Evolutionary conservation across 2,888 invertebrate genomes (phyloP).

Genomic region (Tiliacea aurago): DNA sequence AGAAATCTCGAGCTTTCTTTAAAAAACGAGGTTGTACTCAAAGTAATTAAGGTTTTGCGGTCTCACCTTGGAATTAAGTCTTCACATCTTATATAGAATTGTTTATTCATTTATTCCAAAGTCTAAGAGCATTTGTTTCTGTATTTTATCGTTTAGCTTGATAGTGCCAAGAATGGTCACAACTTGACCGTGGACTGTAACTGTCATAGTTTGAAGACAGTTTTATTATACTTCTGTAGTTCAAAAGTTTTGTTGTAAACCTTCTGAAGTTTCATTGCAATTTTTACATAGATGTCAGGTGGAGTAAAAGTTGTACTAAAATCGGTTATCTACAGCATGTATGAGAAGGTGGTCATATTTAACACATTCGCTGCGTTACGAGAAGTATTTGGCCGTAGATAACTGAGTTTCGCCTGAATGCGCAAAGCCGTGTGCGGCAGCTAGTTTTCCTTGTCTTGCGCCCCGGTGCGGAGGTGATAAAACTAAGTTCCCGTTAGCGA

Average conservation of each 20-base stretch:
- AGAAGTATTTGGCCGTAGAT: no score
- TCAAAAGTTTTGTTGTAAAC: constrained; percentile 31
- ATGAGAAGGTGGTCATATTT: background rate
- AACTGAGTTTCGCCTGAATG: no score
- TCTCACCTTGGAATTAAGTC: constrained; percentile 13
- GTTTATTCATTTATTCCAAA: constrained; percentile 4
- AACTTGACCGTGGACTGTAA: constrained; percentile 1
- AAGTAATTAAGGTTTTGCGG: constrained; percentile 37
- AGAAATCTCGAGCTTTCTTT: constrained; percentile 29
- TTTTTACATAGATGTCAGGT: constrained; percentile 20
- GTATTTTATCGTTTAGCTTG: constrained; percentile 13
- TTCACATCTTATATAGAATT: background rate
- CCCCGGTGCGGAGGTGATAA: no score
- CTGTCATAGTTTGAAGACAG: constrained; percentile 15
- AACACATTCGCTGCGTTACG: no score
- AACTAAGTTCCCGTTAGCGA: no score
- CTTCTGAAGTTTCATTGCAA: background rate
- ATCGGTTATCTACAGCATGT: constrained; percentile 8
- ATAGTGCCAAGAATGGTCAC: background rate
- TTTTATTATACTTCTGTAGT: constrained; percentile 4
- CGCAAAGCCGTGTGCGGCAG: no score
- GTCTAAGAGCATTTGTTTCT: background rate
- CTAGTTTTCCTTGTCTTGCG: no score
- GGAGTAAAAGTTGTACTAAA: constrained; percentile 21
- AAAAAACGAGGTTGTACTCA: constrained; percentile 35